Evolutionary conservation across 2,113 vertebrate species (phyloP).

Genomic region (Oreocharis arfaki): DNA sequence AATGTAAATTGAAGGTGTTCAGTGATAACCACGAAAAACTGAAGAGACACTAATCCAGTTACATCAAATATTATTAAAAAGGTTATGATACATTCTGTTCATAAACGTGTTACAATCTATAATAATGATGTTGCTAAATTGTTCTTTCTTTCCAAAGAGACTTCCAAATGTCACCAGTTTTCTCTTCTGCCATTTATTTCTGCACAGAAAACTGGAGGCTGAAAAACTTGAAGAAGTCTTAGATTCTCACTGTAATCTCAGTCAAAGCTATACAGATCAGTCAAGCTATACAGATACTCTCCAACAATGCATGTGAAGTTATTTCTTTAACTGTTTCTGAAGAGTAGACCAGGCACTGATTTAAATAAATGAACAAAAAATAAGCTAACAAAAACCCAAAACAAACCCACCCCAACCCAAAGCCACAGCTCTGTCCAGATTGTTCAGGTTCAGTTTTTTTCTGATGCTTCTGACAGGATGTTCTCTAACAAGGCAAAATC

Average conservation of each 20-base stretch:
- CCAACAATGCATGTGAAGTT: neutral
- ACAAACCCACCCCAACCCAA: neutral
- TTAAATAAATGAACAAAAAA: neutral
- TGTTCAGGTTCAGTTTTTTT: neutral
- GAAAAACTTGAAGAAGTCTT: neutral
- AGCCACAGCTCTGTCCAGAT: neutral
- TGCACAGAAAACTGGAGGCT: neutral
- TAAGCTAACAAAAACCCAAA: neutral
- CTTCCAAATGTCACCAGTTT: neutral
- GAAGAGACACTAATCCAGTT: neutral
- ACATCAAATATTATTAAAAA: constrained; percentile 9
- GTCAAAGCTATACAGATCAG: neutral
- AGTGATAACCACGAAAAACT: neutral
- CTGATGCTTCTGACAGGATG: neutral
- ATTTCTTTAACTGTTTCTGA: neutral
- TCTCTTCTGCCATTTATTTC: neutral
- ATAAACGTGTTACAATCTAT: neutral
- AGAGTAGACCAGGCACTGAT: neutral
- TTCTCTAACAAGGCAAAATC: neutral
- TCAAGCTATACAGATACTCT: neutral
- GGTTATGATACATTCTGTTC: neutral
- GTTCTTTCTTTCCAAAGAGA: neutral
- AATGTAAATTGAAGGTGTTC: constrained; percentile 31
- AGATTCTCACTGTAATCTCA: neutral
- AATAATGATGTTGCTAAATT: neutral